Conservation (phyloP, 2,888 invertebrate species). For the Caenorhabditis sp. region DNA sequence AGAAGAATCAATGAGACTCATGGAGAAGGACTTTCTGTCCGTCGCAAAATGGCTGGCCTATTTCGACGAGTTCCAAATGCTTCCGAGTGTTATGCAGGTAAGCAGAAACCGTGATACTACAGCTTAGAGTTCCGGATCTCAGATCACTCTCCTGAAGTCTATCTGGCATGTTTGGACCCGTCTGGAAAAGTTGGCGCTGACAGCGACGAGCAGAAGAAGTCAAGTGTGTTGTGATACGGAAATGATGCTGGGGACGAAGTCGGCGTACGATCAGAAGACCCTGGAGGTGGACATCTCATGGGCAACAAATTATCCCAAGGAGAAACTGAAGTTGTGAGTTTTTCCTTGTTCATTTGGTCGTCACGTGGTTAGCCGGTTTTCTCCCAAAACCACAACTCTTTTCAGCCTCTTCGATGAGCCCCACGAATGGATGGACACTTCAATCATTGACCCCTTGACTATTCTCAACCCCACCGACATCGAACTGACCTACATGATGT, state of each 20-base stretch:
- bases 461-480: conserved; percentile 46
- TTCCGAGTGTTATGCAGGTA: conserved; percentile 29
- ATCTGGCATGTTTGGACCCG: conserved; percentile 59
- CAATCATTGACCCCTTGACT: conserved; percentile 15
- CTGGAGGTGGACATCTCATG: conserved; percentile 44
- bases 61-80: conserved; percentile 53
- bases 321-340: conserved; percentile 46
- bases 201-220: conserved; percentile 4
- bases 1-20: conserved; percentile 30
- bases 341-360: neutral
- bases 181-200: conserved; percentile 48
- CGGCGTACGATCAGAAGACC: neutral
- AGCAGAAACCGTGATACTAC: too few relatives aligned
- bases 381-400: too few relatives aligned
- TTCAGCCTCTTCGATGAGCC: conserved; percentile 51
- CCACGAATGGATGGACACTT: conserved; percentile 31
- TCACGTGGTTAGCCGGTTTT: too few relatives aligned
- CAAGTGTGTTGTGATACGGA: neutral
- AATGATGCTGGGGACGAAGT: conserved; percentile 25
- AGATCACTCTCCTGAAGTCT: conserved; percentile 56
- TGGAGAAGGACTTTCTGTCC: conserved; percentile 53
- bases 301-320: conserved; percentile 34
- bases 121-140: too few relatives aligned
- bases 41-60: conserved; percentile 63
- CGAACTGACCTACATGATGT: conserved; percentile 64